Percentiles rank a stretch among this genome's conserved stretches.
Conservation (phyloP, 2,888 invertebrate species). For the Xanthia togata region DNA sequence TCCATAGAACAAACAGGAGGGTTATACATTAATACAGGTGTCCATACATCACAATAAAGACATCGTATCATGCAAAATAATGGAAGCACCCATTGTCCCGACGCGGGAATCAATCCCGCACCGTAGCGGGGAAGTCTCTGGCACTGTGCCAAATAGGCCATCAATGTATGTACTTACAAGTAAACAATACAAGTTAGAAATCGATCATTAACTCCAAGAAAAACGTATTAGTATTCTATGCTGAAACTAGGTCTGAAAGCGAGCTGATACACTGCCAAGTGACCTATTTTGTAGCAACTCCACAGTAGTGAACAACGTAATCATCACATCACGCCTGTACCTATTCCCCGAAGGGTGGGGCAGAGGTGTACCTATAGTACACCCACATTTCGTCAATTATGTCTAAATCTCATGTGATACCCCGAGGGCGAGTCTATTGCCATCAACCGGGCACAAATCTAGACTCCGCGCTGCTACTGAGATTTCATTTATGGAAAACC, state of each 20-base stretch:
- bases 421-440: too few relatives aligned
- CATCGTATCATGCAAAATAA: slow-evolving; percentile 35
- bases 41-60: slow-evolving; percentile 15
- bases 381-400: too few relatives aligned
- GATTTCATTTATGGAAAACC: too few relatives aligned
- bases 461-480: too few relatives aligned
- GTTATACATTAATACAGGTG: slow-evolving; percentile 4
- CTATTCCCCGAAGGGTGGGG: too few relatives aligned
- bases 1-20: background rate
- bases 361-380: too few relatives aligned
- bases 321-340: too few relatives aligned
- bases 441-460: too few relatives aligned
- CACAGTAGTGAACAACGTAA: background rate
- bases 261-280: background rate
- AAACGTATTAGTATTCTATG: slow-evolving; percentile 40
- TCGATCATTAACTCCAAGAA: slow-evolving; percentile 42
- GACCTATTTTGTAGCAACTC: background rate
- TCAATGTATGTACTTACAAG: background rate
- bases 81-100: slow-evolving; percentile 42
- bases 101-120: slow-evolving; percentile 11
- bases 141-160: slow-evolving; percentile 50
- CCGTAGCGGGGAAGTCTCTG: slow-evolving; percentile 28
- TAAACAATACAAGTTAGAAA: slow-evolving; percentile 36
- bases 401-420: too few relatives aligned
- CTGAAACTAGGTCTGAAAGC: slow-evolving; percentile 21